These are phyloP conservation scores for Fukomys damarensis DNA, from an alignment of 2,113 vertebrate genomes.

Conservation along the genomic window DNA sequence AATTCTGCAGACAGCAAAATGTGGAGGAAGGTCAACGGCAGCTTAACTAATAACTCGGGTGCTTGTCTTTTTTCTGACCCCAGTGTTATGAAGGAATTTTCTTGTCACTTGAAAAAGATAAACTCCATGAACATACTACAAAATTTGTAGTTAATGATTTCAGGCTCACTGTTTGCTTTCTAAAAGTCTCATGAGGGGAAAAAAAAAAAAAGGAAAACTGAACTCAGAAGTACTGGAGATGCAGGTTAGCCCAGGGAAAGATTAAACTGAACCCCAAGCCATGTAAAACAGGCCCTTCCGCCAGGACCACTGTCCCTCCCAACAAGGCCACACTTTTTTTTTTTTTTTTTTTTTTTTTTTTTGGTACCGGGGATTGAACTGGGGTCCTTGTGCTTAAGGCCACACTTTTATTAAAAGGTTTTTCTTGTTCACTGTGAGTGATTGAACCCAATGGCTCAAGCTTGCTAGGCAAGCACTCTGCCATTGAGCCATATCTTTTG, in stretches of 20 bases:
- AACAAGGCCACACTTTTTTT: neutral
- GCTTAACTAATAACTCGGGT: neutral
- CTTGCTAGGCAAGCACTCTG: neutral
- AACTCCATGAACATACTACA: neutral
- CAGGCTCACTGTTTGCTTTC: neutral
- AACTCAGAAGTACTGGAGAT: neutral
- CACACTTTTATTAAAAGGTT: neutral
- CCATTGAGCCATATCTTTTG: neutral
- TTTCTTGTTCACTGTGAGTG: neutral
- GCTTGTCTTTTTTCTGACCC: conserved; percentile 27
- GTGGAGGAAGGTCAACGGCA: neutral
- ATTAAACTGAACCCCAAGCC: neutral
- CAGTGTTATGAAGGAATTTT: neutral
- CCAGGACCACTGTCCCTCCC: neutral
- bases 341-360: neutral
- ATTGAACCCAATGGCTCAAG: neutral
- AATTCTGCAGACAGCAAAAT: neutral
- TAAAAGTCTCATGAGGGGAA: neutral
- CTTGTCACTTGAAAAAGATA: conserved; percentile 14
- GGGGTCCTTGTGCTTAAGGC: too few relatives aligned
- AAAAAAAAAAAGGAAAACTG: neutral
- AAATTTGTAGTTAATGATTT: neutral
- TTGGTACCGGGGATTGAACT: too few relatives aligned
- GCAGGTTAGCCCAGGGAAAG: neutral
- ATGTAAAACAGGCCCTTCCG: neutral